A percentile compares a stretch with the other conserved stretches of the same genome.
Evolutionary conservation across 2,113 vertebrate genomes (phyloP).

Genomic region (Ictidomys tridecemlineatus): DNA sequence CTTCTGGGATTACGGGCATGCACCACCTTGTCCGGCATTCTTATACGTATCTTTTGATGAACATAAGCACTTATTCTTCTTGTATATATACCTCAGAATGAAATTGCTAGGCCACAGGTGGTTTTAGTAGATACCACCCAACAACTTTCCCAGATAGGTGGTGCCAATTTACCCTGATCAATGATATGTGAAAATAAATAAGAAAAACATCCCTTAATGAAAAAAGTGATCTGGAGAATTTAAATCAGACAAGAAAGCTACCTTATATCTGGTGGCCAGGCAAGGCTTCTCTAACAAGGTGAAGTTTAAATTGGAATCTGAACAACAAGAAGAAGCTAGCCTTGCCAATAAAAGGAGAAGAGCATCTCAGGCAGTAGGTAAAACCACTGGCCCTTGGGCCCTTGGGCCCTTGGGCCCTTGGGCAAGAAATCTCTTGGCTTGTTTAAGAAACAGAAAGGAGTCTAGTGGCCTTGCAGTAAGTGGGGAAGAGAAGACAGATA

Average conservation of each 20-base stretch:
- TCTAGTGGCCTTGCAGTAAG: neutral
- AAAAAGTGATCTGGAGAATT: neutral
- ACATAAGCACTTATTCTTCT: slow-evolving; percentile 17
- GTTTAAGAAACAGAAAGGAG: slow-evolving; percentile 5
- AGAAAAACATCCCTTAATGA: neutral
- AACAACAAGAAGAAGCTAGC: neutral
- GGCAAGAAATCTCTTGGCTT: neutral
- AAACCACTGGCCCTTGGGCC: neutral
- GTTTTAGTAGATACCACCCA: neutral
- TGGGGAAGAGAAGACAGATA: neutral
- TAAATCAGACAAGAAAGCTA: neutral
- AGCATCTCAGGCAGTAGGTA: neutral
- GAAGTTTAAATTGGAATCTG: slow-evolving; percentile 22
- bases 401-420: neutral
- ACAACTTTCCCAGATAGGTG: neutral
- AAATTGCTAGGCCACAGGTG: neutral
- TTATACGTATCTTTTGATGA: neutral
- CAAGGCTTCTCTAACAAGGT: neutral
- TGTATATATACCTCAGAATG: neutral
- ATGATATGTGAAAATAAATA: neutral
- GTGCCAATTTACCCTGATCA: neutral
- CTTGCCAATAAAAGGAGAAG: neutral
- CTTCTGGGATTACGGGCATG: too few relatives aligned
- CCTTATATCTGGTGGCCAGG: slow-evolving; percentile 1
- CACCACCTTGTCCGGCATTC: too few relatives aligned